Base-by-base conservation (phyloP, 1,140 invertebrate genomes). In the Diprion similis region DNA sequence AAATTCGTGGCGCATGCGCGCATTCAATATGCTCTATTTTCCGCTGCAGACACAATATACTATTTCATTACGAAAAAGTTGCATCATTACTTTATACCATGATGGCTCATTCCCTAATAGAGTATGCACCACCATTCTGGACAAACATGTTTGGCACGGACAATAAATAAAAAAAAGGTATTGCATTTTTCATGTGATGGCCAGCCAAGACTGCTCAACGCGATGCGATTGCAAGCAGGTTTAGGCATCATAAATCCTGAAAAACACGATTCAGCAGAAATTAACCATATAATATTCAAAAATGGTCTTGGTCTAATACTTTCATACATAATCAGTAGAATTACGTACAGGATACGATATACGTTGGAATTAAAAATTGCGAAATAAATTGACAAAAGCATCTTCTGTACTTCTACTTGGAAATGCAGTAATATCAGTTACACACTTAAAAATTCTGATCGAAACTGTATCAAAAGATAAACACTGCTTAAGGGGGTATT, bases 191-290 rank as follows among this genome's bases (percentile, higher is more conserved):
- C n/a, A n/a, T n/a, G n/a, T n/a, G n/a, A n/a, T n/a, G n/a, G n/a
- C n/a, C n/a, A n/a, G n/a, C 48, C 73, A 68, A 65, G 74, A 18
- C 45, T 51, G 24, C 46, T 77, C 10, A 78, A 76, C 75, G 73
- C 71, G 24, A 78, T 78, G 75, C 71, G 73, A 11, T 18, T 73
- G 10, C 15, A 71, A 70, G 15, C 48, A 8, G 69, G 74, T 37
- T 72, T 78, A 66, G 75, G 48, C 15, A 51, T 51, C 48, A 51
- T 15, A 51, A 51, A 51, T 15, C 10, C 10, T 10, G 15, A 10
- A 51, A 51, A 10, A 51, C 48, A 10, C 1, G 48, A 51, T 51
- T 51, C 15, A 15, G 15, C 15, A 15, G 0, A 51, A 10, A 51
- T 51, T 10, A 15, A 10, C 10, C n/a, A n/a, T n/a, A n/a, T n/a